A percentile compares a stretch with the other conserved stretches of the same genome.
Conservation (phyloP, 1,140 invertebrate species). For the Aphelinus certus region DNA sequence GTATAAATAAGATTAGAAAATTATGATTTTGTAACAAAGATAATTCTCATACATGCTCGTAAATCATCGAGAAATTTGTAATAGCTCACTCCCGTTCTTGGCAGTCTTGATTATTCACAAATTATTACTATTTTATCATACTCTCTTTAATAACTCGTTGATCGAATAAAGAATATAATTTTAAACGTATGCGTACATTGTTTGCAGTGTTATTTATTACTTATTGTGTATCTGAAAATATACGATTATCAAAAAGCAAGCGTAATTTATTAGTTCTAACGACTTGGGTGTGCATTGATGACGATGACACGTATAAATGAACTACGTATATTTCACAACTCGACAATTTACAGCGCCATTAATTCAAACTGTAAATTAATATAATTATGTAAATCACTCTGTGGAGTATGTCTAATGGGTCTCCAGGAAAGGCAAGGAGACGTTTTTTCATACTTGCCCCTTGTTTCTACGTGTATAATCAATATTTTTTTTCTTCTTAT, state of each 20-base stretch:
- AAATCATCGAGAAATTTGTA: too few relatives aligned
- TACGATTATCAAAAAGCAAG: neutral
- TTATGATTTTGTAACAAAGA: too few relatives aligned
- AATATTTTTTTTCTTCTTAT: too few relatives aligned
- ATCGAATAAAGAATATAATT: too few relatives aligned
- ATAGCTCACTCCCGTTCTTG: too few relatives aligned
- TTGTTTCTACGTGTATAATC: neutral
- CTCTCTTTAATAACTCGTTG: too few relatives aligned
- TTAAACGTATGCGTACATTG: too few relatives aligned
- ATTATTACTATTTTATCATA: too few relatives aligned
- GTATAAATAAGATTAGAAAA: too few relatives aligned
- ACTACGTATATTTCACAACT: slow-evolving; percentile 11
- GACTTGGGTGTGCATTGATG: neutral
- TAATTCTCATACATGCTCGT: too few relatives aligned
- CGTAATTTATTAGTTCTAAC: slow-evolving; percentile 23
- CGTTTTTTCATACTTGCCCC: neutral
- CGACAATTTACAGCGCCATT: slow-evolving; percentile 23
- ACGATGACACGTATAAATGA: slow-evolving; percentile 10
- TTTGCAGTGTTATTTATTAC: neutral
- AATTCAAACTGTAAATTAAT: slow-evolving; percentile 32
- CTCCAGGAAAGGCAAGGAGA: neutral
- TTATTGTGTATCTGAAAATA: neutral
- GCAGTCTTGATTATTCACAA: too few relatives aligned
- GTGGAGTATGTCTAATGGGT: slow-evolving; percentile 19
- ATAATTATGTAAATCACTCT: slow-evolving; percentile 31